Evolutionary conservation across 2,113 vertebrate genomes (phyloP), one percentile per base, ranked within the genome.

Genomic region (Leucopternis melanops): DNA sequence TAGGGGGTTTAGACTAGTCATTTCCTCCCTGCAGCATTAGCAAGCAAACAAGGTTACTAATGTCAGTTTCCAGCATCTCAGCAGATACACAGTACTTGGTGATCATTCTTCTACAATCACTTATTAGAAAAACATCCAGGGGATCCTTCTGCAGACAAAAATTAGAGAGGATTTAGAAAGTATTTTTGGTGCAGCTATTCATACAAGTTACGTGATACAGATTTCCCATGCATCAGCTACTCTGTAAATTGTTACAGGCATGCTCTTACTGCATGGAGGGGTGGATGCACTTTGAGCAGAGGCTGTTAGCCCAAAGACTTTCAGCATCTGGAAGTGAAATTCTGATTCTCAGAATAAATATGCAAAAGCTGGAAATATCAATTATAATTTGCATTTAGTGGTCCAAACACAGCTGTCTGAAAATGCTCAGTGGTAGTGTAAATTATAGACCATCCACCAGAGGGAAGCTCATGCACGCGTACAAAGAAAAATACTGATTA

Each of bases 121-220:
- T 67, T 75, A 25, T 8, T n/a, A 63, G 47, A 13, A 10, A 88
- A 81, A 74, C 16, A 58, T 42, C 57, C 58, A 49, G 34, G 32
- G 18, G 9, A 81, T 89, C 9, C 16, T 81, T 90, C 73, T 74
- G 50, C 52, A 86, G 52, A 27, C 23, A 72, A 92, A 73, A 90
- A 54, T 9, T 22, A 58, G 47, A 83, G n/a, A 47, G 23, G 32
- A 52, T 65, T 86, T 80, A 4, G 6, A 16, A 84, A 34, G 29
- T 36, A n/a, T 54, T 73, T 70, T 63, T 71, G 32, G 29, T 32
- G 20, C 62, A 57, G 40, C 25, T 97, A 6, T 57, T 75, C 12
- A 31, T 63, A 12, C 12, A 42, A 58, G 12, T 69, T 81, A 21
- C 0, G 0, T 2, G 0, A 22, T 42, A 44, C 0, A 1, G 25